These are phyloP conservation scores for Xenopus borealis DNA, from an alignment of 2,113 vertebrate genomes.

Conservation along the genomic window DNA sequence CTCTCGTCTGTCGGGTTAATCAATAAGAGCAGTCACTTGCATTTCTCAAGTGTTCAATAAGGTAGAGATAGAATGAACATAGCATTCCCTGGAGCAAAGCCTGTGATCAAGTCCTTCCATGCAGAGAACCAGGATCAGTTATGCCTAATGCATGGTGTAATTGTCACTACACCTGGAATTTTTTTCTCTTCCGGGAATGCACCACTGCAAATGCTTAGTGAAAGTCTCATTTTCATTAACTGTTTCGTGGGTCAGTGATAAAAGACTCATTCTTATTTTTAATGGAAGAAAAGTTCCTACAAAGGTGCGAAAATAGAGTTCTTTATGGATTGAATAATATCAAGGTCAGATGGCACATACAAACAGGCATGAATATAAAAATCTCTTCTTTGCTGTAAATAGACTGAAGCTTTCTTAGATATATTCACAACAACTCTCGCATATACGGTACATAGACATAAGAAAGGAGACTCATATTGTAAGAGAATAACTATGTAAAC, in stretches of 20 bases:
- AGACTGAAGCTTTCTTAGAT: no score
- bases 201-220: slow-evolving; percentile 4
- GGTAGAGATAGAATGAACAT: slow-evolving; percentile 49
- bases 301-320: no score
- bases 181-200: slow-evolving; percentile 18
- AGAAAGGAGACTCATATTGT: no score
- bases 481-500: background rate
- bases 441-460: no score
- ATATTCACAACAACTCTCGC: no score
- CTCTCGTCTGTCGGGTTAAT: slow-evolving; percentile 68
- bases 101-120: slow-evolving; percentile 41
- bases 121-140: slow-evolving; percentile 49
- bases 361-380: no score
- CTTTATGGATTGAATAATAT: no score
- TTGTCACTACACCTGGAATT: slow-evolving; percentile 29
- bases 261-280: no score
- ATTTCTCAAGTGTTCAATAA: slow-evolving; percentile 69
- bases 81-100: slow-evolving; percentile 14
- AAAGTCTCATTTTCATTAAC: slow-evolving; percentile 2
- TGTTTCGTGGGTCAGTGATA: background rate
- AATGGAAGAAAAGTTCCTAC: no score
- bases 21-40: slow-evolving; percentile 74
- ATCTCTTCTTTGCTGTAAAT: no score
- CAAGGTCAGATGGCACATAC: no score
- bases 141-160: slow-evolving; percentile 48